These are phyloP conservation scores for Struthidea cinerea DNA, from an alignment of 2,113 vertebrate species.

Conservation along the genomic window DNA sequence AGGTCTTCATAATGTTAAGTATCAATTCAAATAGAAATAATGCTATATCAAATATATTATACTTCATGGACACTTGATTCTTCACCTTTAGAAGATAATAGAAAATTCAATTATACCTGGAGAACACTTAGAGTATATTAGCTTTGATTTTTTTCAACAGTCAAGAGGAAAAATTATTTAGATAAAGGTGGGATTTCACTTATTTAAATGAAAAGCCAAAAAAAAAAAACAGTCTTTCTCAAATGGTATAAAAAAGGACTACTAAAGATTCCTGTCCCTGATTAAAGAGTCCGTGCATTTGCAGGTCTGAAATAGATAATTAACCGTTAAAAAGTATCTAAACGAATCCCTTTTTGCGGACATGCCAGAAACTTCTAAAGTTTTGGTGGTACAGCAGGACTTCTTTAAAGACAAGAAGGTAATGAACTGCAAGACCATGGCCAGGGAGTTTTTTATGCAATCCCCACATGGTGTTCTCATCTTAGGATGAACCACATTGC, in stretches of 20 bases:
- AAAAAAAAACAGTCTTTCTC: not conserved
- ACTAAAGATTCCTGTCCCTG: not conserved
- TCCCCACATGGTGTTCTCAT: not conserved
- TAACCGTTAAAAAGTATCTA: not conserved
- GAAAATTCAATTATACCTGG: not conserved
- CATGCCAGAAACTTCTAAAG: not conserved
- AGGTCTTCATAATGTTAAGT: not conserved
- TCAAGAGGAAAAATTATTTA: not conserved
- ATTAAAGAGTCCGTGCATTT: not conserved
- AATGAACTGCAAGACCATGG: accelerated
- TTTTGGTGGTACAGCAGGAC: not conserved
- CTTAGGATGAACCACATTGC: accelerated
- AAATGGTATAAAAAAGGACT: not conserved
- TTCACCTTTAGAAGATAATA: not conserved
- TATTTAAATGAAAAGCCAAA: not conserved
- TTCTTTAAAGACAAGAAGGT: not conserved
- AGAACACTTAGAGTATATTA: not conserved
- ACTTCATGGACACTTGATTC: not conserved
- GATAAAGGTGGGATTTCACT: not conserved
- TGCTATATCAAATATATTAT: not conserved
- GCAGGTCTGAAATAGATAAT: not conserved
- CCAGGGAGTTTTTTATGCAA: not conserved
- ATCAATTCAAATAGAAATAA: conserved; percentile 12
- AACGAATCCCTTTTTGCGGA: not conserved
- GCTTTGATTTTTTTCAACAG: not conserved